These are phyloP conservation scores for Lepidothrix coronata DNA, from an alignment of 2,113 vertebrate genomes.

Conservation along the genomic window DNA sequence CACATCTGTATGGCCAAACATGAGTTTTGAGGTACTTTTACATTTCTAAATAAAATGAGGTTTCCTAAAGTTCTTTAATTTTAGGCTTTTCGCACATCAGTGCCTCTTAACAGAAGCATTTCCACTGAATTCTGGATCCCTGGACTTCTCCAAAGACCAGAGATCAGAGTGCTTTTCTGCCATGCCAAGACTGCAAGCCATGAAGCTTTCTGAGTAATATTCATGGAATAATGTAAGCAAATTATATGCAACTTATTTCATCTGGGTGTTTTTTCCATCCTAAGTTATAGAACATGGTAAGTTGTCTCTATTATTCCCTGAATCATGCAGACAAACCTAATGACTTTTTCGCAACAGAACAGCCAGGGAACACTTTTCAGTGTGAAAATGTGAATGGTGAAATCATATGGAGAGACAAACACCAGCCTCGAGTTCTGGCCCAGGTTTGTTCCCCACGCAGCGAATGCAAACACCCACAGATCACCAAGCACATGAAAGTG, in stretches of 20 bases:
- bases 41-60: neutral
- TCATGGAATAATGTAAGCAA: neutral
- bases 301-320: neutral
- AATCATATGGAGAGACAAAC: neutral
- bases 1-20: neutral
- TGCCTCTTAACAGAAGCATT: neutral
- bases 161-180: neutral
- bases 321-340: neutral
- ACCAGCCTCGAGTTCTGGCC: neutral
- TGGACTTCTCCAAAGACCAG: neutral
- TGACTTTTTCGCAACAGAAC: neutral
- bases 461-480: constrained; percentile 3
- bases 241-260: neutral
- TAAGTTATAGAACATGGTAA: neutral
- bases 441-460: neutral
- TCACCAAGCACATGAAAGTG: neutral
- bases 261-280: neutral
- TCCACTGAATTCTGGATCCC: neutral
- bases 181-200: neutral
- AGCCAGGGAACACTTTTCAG: neutral
- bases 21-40: neutral
- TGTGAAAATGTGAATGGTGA: neutral
- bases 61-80: neutral
- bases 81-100: neutral
- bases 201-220: neutral